Evolutionary conservation across 2,888 invertebrate species (phyloP).

Genomic region (Pteria penguin): DNA sequence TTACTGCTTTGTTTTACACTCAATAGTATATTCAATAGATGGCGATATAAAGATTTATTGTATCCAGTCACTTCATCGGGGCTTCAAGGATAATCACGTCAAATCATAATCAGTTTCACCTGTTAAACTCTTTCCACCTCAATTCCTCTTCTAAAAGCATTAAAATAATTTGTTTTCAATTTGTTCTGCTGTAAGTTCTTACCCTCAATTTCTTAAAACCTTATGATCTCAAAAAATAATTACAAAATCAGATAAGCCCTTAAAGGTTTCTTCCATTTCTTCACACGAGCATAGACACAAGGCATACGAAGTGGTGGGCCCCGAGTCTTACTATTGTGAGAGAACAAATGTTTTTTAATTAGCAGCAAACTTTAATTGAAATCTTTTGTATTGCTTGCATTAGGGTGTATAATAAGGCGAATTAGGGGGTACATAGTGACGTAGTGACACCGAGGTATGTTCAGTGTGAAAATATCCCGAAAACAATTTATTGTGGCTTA

Average conservation of each 20-base stretch:
- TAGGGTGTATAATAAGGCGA: neutral
- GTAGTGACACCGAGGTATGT: too few relatives aligned
- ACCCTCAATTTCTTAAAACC: neutral
- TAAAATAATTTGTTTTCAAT: conserved; percentile 12
- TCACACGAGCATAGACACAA: neutral
- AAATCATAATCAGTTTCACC: neutral
- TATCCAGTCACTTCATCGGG: too few relatives aligned
- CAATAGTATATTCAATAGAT: too few relatives aligned
- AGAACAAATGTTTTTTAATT: neutral
- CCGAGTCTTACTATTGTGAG: neutral
- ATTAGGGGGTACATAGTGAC: too few relatives aligned
- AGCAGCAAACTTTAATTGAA: neutral
- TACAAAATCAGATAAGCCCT: conserved; percentile 22
- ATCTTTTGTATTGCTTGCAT: neutral
- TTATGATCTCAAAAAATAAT: conserved; percentile 25
- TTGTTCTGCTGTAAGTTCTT: neutral
- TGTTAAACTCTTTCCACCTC: neutral
- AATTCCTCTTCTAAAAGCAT: neutral
- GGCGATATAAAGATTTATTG: too few relatives aligned
- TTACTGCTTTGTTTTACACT: too few relatives aligned
- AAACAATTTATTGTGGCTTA: too few relatives aligned
- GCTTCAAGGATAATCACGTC: neutral
- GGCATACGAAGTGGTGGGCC: neutral
- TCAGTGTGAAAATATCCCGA: too few relatives aligned
- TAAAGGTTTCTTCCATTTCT: conserved; percentile 18